Base-by-base conservation (phyloP, 2,888 invertebrate species). In the Steromphala cineraria region DNA sequence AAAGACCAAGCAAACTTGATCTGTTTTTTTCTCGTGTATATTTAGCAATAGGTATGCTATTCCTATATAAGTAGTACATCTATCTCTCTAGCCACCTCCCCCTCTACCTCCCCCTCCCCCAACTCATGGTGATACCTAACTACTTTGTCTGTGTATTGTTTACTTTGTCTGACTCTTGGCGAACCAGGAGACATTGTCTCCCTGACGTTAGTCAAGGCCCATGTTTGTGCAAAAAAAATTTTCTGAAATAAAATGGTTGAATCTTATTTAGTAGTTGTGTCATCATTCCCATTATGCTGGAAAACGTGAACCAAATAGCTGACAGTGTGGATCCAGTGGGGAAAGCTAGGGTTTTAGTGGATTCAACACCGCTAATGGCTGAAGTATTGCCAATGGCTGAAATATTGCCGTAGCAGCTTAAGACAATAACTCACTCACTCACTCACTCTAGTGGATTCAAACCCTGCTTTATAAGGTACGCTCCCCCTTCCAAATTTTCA, bases 1-100 rank as follows among this genome's bases (percentile, higher is more conserved):
- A 71, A 71, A 71, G 71, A 71, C 40, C 71, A 71, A 36, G 71
- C 71, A 36, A 36, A 71, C 71, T 71, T 71, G 36, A 71, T 71
- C 28, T 40, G 13, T 71, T 71, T 71, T 71, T 56, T 56, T 56
- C 56, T 24, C 71, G 71, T 71, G 71, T 71, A 71, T 71, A 36
- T 71, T 71, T 71, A 71, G 71, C 40, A 71, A 71, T 71, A 71
- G 71, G 71, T 71, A 71, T 31, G 36, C 28, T 19, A 36, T 19
- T 40, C 36, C 17, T 36, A 36, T n/a, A n/a, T 71, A 36, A 5
- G 36, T 28, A 19, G 28, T 36, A 36, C 40, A 40, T 71, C 71
- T 71, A 36, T 28, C 71, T 36, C 67, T 40, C 28, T 36, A 71
- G 31, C 28, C 10, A 31, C 19, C 31, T n/a, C n/a, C 71, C 71